These are phyloP conservation scores for Xestia ashworthii DNA, from an alignment of 2,888 invertebrate species.

Conservation along the genomic window DNA sequence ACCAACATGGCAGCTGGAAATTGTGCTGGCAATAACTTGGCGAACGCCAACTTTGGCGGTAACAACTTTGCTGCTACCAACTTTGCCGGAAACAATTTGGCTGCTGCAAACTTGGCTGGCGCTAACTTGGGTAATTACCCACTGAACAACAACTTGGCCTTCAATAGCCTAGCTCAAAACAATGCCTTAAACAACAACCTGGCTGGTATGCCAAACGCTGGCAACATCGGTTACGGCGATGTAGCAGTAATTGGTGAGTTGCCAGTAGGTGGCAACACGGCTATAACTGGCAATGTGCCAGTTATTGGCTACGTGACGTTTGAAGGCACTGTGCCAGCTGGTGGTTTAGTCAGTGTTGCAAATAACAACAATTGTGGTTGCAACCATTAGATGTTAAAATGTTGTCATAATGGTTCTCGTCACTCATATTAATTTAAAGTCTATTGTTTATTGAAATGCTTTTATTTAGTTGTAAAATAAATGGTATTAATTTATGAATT, in stretches of 20 bases:
- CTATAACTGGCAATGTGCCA: constrained; percentile 81
- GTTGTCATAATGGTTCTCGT: neutral
- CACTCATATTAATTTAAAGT: constrained; percentile 25
- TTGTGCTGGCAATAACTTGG: constrained; percentile 42
- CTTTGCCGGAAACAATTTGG: constrained; percentile 28
- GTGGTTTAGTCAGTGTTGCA: constrained; percentile 81
- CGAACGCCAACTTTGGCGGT: constrained; percentile 34
- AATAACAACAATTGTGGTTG: constrained; percentile 77
- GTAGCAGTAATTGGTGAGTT: constrained; percentile 78
- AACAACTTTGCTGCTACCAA: constrained; percentile 39
- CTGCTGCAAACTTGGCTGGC: constrained; percentile 24
- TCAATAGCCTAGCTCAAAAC: constrained; percentile 23
- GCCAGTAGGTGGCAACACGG: constrained; percentile 81
- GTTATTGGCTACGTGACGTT: constrained; percentile 86
- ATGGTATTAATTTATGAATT: constrained; percentile 54
- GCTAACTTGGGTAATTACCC: constrained; percentile 35
- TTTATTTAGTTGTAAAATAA: constrained; percentile 45
- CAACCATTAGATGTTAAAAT: constrained; percentile 58
- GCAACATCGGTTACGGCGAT: constrained; percentile 76
- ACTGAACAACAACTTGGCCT: constrained; percentile 46
- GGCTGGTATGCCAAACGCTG: constrained; percentile 45
- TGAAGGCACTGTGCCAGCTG: constrained; percentile 83
- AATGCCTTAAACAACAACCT: constrained; percentile 31
- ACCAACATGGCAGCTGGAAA: constrained; percentile 38
- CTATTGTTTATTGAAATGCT: constrained; percentile 5